Evolutionary conservation across 2,113 vertebrate species (phyloP), one percentile per base, ranked within the genome.

Genomic region (Nycticorax nycticorax): DNA sequence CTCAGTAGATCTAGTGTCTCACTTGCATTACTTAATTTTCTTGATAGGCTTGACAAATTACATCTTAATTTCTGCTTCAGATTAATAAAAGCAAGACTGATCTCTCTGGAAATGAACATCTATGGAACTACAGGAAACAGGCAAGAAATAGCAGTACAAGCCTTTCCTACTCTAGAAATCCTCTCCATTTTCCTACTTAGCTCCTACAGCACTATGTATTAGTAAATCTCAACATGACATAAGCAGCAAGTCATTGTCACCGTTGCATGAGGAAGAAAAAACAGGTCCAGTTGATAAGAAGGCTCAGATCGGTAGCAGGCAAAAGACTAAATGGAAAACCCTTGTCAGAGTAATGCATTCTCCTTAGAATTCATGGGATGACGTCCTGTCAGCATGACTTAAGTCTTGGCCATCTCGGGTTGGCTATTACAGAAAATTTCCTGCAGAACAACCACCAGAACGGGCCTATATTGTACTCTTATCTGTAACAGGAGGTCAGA

Each of bases 251-350:
- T 37, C 24, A 28, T n/a, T 73, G 35, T 74, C 64, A 81, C 52
- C 41, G 43, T 8, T 50, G 23, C 32, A 47, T 0, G 9, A 28
- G 24, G 43, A 73, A 41, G 23, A 16, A 64, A 88, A 92, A 85
- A 23, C 4, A 79, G 30, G 11, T 68, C 16, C 55, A 53, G 4
- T 17, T 56, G 62, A 18, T 57, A 94, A 76, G 73, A 56, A 32
- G 9, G 20, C 41, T 85, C 39, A 81, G 59, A 60, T 47, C 1
- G 1, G 77, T 33, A 85, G 32, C 80, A 91, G 13, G 20, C 27
- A 83, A 50, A 35, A 53, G 26, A 89, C 50, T 85, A 73, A 93
- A 76, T 28, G 55, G 74, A 84, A 91, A 92, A 79, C 32, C 27
- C 43, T 56, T 76, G 80, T 52, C 76, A 91, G n/a, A 81, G 37